These are phyloP conservation scores for Trissolcus basalis DNA, from an alignment of 1,140 invertebrate species.

Conservation along the genomic window DNA sequence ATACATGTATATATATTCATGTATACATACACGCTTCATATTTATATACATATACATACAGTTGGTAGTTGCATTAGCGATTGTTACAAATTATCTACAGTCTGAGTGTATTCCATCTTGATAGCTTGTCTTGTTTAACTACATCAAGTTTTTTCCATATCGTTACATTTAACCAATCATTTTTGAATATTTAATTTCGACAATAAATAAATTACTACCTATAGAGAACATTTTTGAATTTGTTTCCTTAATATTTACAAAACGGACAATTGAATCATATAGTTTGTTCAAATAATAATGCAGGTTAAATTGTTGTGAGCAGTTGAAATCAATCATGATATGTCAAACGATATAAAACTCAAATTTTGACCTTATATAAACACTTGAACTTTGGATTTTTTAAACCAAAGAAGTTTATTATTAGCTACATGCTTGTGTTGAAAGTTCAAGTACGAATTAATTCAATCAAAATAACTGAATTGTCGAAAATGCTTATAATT, in stretches of 20 bases:
- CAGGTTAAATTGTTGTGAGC: too few species aligned
- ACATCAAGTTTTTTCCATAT: conserved; percentile 54
- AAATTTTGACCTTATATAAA: too few species aligned
- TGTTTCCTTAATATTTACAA: conserved; percentile 69
- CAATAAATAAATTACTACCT: conserved; percentile 74
- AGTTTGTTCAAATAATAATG: too few species aligned
- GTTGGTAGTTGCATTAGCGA: conserved; percentile 71
- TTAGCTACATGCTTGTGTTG: too few species aligned
- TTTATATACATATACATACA: neutral
- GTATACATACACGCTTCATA: conserved; percentile 62
- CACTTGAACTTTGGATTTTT: too few species aligned
- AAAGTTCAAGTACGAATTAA: too few species aligned
- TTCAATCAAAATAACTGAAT: neutral
- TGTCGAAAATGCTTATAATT: conserved; percentile 47
- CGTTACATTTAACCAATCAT: conserved; percentile 47
- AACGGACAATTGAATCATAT: conserved; percentile 15
- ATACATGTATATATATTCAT: conserved; percentile 63
- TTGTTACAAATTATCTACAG: conserved; percentile 75
- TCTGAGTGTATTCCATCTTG: conserved; percentile 53
- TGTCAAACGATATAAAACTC: too few species aligned
- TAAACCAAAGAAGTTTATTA: too few species aligned
- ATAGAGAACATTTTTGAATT: conserved; percentile 69
- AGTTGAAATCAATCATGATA: too few species aligned
- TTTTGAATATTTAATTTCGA: conserved; percentile 51
- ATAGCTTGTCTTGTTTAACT: conserved; percentile 53